Evolutionary conservation across 2,888 invertebrate genomes (phyloP), one percentile per base, ranked within the genome.

Genomic region (Hermaeophaga mercurialis): DNA sequence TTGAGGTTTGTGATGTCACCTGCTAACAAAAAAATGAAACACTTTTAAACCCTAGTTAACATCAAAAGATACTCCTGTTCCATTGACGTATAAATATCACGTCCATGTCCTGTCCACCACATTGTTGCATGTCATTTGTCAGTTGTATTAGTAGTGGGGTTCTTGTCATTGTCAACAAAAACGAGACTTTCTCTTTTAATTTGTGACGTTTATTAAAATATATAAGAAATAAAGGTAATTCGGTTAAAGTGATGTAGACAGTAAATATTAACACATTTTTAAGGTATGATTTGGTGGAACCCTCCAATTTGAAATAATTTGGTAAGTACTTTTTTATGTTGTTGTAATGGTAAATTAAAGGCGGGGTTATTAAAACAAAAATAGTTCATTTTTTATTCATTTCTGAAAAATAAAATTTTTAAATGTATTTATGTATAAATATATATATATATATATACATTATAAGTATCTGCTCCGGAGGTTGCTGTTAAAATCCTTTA

Each of bases 351-450:
- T 34, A 34, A 43, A 28, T 28, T 39, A 24, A 44, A 52, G 52
- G 52, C 52, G 52, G 52, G 52, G 52, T 52, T 52, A 43, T 11
- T 52, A 52, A 34, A 52, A 33, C 52, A 24, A 33, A 52, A 43
- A 52, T 6, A 22, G 4, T 22, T 22, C n/a, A n/a, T n/a, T n/a
- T n/a, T n/a, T n/a, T n/a, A n/a, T n/a, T n/a, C n/a, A 2, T 19
- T 11, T 11, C 12, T 15, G 12, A 41, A 22, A n/a, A 19, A 2
- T 39, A 5, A 7, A 17, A 3, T 17, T 18, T 1, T 1, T 17
- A 15, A 17, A 28, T 39, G 17, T 48, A 48, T 39, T 33, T 28
- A n/a, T n/a, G n/a, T n/a, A n/a, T n/a, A n/a, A n/a, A n/a, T n/a
- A n/a, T n/a, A 48, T 28, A 48, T 26, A 17, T 7, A n/a, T n/a